phyloP scores from a whole-genome alignment of 2,888 invertebrate species.

The Lasioglossum figueresi region DNA sequence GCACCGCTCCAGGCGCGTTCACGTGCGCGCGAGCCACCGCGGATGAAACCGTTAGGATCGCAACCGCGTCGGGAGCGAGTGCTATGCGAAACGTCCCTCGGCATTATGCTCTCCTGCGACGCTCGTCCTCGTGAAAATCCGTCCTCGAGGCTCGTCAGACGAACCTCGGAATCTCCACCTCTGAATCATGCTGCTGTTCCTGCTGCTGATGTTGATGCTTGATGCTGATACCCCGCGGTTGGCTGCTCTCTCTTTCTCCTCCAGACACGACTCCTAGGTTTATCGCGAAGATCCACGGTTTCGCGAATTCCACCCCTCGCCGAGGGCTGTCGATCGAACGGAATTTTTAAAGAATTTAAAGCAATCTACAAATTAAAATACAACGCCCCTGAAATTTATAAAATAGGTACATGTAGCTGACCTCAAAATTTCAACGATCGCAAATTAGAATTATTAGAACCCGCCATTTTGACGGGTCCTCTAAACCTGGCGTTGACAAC shows the following conservation, averaged over 20 bases:
- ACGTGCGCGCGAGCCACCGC: constrained; percentile 73
- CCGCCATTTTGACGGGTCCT: too few species aligned
- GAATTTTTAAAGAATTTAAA: not conserved
- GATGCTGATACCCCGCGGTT: not conserved
- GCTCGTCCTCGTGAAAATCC: constrained; percentile 7
- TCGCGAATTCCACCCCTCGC: not conserved
- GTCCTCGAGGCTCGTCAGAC: not conserved
- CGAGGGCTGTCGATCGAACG: not conserved
- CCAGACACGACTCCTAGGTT: not conserved
- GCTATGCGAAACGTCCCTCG: constrained; percentile 43
- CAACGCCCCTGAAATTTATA: not conserved
- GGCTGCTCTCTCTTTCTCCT: not conserved
- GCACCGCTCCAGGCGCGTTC: constrained; percentile 68
- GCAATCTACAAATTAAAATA: not conserved
- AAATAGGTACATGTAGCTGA: not conserved
- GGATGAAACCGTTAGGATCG: constrained; percentile 76
- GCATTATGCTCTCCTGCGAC: not conserved
- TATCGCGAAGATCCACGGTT: not conserved
- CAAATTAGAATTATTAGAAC: too few species aligned
- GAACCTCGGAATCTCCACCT: constrained; percentile 2
- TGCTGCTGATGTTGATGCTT: not conserved
- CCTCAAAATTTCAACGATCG: not conserved
- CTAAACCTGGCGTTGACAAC: too few species aligned
- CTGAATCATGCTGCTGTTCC: not conserved
- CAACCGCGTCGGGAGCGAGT: constrained; percentile 54